These are phyloP conservation scores for Liparis tanakae DNA, from an alignment of 2,797 vertebrate genomes.

Conservation along the genomic window DNA sequence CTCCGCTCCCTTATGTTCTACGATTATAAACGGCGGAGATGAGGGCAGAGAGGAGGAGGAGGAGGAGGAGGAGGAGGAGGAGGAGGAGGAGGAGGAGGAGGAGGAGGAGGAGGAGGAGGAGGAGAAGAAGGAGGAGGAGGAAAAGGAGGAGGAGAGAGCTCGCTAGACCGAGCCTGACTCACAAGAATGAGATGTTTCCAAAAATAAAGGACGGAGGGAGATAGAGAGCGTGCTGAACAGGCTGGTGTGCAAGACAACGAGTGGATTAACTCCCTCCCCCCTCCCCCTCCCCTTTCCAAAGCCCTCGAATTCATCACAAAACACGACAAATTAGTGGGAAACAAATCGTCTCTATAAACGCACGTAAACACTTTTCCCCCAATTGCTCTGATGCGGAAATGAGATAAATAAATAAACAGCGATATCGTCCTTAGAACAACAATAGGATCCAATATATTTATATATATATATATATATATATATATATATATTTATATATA, in stretches of 20 bases:
- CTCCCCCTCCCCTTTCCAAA: constrained; percentile 29
- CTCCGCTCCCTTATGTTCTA: constrained; percentile 42
- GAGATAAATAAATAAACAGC: constrained; percentile 28
- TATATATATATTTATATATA: neutral
- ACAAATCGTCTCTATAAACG: constrained; percentile 67
- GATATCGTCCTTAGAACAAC: constrained; percentile 3
- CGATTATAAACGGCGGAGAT: constrained; percentile 61
- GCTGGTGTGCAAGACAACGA: constrained; percentile 72
- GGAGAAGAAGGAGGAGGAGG: too few species aligned
- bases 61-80: constrained; percentile 5
- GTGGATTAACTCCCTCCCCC: constrained; percentile 67
- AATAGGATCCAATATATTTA: constrained; percentile 2
- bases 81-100: constrained; percentile 16
- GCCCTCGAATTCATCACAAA: constrained; percentile 70
- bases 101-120: constrained; percentile 14
- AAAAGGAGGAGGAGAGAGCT: constrained; percentile 46
- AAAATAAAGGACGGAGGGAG: constrained; percentile 71
- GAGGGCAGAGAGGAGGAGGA: constrained; percentile 21
- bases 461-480: neutral
- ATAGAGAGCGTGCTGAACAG: constrained; percentile 66
- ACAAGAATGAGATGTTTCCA: constrained; percentile 80
- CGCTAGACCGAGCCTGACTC: constrained; percentile 70
- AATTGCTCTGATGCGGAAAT: constrained; percentile 23
- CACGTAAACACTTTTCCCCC: constrained; percentile 54
- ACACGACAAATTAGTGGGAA: constrained; percentile 69